Evolutionary conservation across 2,113 vertebrate genomes (phyloP), one percentile per base, ranked within the genome.

Genomic region (Siniperca knerii): DNA sequence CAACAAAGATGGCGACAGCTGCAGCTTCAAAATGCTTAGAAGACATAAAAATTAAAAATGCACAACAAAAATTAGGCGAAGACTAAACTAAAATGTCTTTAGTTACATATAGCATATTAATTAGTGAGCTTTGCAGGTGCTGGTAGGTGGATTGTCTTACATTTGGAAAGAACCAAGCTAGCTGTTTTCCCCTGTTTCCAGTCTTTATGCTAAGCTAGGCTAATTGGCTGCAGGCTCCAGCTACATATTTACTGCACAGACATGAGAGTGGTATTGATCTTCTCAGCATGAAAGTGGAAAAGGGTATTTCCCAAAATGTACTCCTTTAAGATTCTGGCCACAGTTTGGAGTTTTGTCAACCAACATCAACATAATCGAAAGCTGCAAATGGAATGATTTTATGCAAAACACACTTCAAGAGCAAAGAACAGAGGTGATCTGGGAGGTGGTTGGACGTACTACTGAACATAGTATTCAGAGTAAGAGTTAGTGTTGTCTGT

Each of bases 401-500:
- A 93, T 64, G 88, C 52, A 89, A 91, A 77, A 88, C 68, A 91
- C 77, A 92, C 87, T 90, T 84, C 72, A 84, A 89, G 86, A 88
- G 85, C 75, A 85, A 90, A 90, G 81, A 86, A 90, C 81, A 91
- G 74, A 85, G 86, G 80, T 90, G 90, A 84, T 86, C 91, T 81
- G 89, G 78, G 85, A 87, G 88, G 88, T 85, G 85, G 75, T 35
- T 81, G 78, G 83, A 84, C 75, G 84, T 78, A 87, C 67, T 78
- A 87, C 82, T 91, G 88, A 89, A 93, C 87, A 86, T 89, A 67
- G 80, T 77, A 91, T 89, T 94, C 89, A 90, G 90, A 90, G 85
- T 90, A 92, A 93, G 93, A 89, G 93, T 96, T 94, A 95, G 88
- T 84, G 93, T 93, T 94, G 95, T 95, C 93, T 95, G 94, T 94